These are phyloP conservation scores for Archilochus colubris DNA, from an alignment of 2,113 vertebrate species.

Conservation along the genomic window DNA sequence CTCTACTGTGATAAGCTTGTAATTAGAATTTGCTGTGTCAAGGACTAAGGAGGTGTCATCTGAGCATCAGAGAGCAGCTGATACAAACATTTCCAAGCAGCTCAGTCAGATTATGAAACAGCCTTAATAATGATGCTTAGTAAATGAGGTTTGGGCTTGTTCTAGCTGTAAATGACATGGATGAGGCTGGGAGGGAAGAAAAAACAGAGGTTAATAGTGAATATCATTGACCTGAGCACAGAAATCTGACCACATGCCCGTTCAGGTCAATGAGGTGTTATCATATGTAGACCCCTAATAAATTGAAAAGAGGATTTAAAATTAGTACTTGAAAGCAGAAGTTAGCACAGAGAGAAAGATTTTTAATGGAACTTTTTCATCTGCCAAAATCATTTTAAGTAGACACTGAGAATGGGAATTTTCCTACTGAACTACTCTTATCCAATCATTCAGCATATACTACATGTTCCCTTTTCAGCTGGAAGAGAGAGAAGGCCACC, in stretches of 20 bases:
- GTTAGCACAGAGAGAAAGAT: background rate
- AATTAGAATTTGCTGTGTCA: slow-evolving; percentile 13
- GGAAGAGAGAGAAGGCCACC: background rate
- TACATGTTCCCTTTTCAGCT: background rate
- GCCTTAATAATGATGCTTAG: background rate
- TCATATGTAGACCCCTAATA: rapidly evolving
- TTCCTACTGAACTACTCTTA: background rate
- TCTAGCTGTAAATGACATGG: background rate
- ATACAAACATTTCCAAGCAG: background rate
- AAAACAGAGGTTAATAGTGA: background rate
- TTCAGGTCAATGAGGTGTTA: background rate
- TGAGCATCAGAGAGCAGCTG: background rate
- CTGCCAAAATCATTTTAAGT: background rate
- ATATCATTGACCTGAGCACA: background rate
- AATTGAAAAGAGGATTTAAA: background rate
- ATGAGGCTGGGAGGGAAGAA: background rate
- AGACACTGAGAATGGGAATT: background rate
- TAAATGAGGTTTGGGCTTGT: background rate
- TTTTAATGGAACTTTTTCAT: background rate
- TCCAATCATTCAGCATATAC: background rate
- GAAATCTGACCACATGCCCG: background rate
- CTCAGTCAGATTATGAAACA: background rate
- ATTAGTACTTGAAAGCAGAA: background rate
- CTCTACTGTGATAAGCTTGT: background rate
- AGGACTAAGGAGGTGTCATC: background rate